Conservation (phyloP, 2,888 invertebrate species). For the Norana najaformis region DNA sequence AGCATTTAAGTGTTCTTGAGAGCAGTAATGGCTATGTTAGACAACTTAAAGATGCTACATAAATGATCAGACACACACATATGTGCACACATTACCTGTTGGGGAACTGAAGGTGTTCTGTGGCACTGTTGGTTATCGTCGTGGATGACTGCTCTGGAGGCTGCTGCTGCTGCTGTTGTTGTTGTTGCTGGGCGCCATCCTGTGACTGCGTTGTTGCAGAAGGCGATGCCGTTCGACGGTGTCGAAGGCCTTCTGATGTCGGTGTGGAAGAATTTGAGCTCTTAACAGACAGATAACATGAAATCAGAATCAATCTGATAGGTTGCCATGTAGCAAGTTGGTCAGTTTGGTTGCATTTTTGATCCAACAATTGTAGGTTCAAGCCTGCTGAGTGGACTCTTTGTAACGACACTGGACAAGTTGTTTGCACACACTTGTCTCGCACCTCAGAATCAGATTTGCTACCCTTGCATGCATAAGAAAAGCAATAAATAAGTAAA, state of each 20-base stretch:
- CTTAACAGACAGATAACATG: neutral
- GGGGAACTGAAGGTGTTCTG: neutral
- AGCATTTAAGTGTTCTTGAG: too few relatives aligned
- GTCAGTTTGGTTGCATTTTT: neutral
- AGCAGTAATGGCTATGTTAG: too few relatives aligned
- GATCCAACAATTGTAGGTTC: neutral
- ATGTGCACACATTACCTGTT: neutral
- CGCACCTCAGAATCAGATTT: neutral
- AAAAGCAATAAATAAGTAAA: too few relatives aligned
- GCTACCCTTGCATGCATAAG: neutral
- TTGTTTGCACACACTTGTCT: too few relatives aligned
- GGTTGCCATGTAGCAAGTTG: too few relatives aligned
- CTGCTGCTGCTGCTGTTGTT: neutral
- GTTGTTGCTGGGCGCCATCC: neutral
- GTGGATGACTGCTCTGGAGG: neutral
- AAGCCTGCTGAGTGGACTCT: neutral
- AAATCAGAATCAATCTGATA: neutral
- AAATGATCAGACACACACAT: too few relatives aligned
- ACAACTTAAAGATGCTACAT: too few relatives aligned
- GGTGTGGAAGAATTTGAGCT: neutral
- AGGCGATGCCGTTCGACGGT: conserved; percentile 14
- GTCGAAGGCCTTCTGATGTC: conserved; percentile 23
- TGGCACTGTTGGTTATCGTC: neutral
- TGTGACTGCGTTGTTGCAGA: conserved; percentile 18
- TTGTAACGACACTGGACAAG: too few relatives aligned